Evolutionary conservation across 2,113 vertebrate genomes (phyloP).

Genomic region (Grammomys dolichurus): DNA sequence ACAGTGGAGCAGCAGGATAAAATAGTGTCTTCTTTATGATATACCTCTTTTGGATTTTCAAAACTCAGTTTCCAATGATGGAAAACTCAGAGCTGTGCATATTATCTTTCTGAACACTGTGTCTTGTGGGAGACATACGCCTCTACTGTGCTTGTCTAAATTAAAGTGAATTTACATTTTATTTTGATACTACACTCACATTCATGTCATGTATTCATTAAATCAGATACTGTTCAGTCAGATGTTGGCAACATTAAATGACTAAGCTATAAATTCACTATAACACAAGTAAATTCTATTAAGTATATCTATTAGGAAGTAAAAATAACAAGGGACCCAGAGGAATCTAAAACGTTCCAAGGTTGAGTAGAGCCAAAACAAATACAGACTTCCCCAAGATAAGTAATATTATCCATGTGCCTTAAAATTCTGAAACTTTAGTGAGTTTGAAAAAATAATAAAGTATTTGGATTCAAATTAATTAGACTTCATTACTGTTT

Average conservation of each 20-base stretch:
- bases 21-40: not conserved
- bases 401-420: conserved; percentile 43
- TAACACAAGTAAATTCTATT: conserved; percentile 28
- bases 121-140: not conserved
- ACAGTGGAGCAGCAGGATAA: not conserved
- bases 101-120: not conserved
- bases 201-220: not conserved
- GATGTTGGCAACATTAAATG: conserved; percentile 37
- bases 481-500: conserved; percentile 71
- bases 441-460: conserved; percentile 55
- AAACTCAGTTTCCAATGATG: not conserved
- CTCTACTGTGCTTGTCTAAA: not conserved
- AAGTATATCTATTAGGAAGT: conserved; percentile 27
- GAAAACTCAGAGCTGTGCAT: not conserved
- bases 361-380: conserved; percentile 4
- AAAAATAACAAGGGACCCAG: conserved; percentile 12
- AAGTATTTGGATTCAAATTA: conserved; percentile 49
- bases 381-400: conserved; percentile 58
- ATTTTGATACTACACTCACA: not conserved
- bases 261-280: not conserved
- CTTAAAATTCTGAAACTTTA: conserved; percentile 16
- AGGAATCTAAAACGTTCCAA: not conserved
- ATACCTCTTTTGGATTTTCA: not conserved
- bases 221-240: not conserved
- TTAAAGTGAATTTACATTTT: not conserved